Conservation (phyloP, 1,140 invertebrate species). For the Apis mellifera region Amel_HAv3.1 CM009939.2:6507001-6507500, state of each 20-base stretch:
- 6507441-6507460: slow-evolving; percentile 62
- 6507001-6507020: too few species aligned
- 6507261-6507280: not conserved
- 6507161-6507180: slow-evolving; percentile 22
- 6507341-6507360: slow-evolving; percentile 63
- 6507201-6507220: slow-evolving; percentile 28
- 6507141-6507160: slow-evolving; percentile 1
- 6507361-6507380: slow-evolving; percentile 66
- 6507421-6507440: slow-evolving; percentile 69
- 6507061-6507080: not conserved
- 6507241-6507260: slow-evolving; percentile 1
- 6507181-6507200: not conserved
- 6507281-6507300: not conserved
- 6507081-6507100: not conserved
- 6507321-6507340: slow-evolving; percentile 58
- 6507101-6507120: not conserved
- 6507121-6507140: slow-evolving; percentile 19
- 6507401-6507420: slow-evolving; percentile 58
- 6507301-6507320: slow-evolving; percentile 33
- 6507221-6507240: slow-evolving; percentile 10
- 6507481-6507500: slow-evolving; percentile 66
- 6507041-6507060: not conserved
- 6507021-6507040: not conserved
- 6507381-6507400: slow-evolving; percentile 56
- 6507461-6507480: slow-evolving; percentile 64